Conservation (phyloP, 2,113 vertebrate genomes). For the Siniperca knerii region DNA sequence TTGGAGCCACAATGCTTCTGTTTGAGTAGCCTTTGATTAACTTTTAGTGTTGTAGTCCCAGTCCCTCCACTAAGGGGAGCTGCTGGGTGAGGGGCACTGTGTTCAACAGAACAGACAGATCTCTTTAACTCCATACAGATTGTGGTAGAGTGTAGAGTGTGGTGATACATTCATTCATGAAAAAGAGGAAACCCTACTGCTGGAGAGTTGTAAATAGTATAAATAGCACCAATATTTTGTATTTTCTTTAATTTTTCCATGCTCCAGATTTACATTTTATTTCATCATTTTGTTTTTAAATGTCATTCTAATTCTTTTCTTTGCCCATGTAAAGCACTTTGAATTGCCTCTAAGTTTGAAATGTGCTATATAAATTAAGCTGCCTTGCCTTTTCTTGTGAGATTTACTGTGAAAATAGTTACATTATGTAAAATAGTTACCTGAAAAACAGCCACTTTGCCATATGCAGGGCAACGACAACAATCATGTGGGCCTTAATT, state of each 20-base stretch:
- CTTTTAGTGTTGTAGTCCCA: background rate
- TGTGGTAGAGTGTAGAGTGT: background rate
- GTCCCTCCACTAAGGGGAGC: conserved; percentile 56
- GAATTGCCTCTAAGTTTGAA: too few species aligned
- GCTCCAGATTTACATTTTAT: too few species aligned
- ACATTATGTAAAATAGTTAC: too few species aligned
- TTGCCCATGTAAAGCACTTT: too few species aligned
- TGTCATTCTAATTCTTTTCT: too few species aligned
- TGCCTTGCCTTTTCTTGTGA: too few species aligned
- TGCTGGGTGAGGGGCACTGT: conserved; percentile 1
- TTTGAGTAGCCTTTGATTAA: background rate
- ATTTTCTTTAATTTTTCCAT: background rate
- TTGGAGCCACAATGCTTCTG: background rate
- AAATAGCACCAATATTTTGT: background rate
- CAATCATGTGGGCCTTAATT: too few species aligned
- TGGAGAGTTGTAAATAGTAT: background rate
- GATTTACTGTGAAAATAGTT: too few species aligned
- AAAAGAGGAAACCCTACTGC: background rate
- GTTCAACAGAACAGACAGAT: background rate
- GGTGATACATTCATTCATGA: background rate
- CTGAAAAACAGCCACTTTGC: too few species aligned
- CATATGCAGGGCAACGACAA: too few species aligned
- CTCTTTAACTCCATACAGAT: background rate
- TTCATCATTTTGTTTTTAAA: too few species aligned
- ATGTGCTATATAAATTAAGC: too few species aligned